Conservation (phyloP, 2,888 invertebrate genomes). For the Lacanobia wlatinum region DNA sequence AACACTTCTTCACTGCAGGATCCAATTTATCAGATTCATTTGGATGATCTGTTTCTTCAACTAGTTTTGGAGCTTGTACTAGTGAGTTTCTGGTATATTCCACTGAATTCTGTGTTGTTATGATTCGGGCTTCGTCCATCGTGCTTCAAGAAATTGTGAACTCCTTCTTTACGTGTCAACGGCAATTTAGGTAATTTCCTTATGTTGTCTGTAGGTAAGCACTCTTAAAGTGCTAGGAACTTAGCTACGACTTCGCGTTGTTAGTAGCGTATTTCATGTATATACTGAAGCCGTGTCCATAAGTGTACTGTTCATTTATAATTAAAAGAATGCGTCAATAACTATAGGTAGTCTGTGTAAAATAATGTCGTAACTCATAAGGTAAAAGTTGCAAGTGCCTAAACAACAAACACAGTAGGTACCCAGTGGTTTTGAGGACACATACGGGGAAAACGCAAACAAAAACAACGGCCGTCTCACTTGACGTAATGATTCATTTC, state of each 20-base stretch:
- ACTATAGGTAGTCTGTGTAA: too few species aligned
- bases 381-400: background rate
- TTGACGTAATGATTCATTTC: background rate
- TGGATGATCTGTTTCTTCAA: background rate
- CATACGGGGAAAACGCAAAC: background rate
- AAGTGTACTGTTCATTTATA: background rate
- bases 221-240: background rate
- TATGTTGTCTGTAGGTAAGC: background rate
- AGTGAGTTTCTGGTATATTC: background rate
- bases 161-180: background rate
- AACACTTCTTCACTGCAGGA: background rate
- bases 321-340: too few species aligned
- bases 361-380: background rate
- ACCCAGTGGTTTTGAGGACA: background rate
- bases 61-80: background rate
- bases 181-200: background rate
- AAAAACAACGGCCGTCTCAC: background rate
- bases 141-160: background rate
- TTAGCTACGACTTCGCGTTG: background rate
- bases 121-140: slow-evolving; percentile 25
- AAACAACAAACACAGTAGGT: background rate
- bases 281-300: background rate
- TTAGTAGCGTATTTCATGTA: background rate
- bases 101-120: slow-evolving; percentile 23
- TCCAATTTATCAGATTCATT: background rate